phyloP scores from a whole-genome alignment of 2,113 vertebrate genomes.

The Elaphurus davidianus region DNA sequence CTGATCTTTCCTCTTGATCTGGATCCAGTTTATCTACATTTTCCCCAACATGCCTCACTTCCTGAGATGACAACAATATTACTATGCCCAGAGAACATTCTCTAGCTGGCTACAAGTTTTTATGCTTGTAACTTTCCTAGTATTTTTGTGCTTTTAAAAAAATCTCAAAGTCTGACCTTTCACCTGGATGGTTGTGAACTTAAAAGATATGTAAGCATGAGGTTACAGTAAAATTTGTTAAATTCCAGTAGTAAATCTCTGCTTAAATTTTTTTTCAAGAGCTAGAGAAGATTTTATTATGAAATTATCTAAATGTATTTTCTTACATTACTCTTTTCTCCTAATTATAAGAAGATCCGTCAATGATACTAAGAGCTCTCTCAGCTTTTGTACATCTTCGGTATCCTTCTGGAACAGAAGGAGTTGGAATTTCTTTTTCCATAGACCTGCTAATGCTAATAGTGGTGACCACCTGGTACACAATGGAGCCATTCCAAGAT shows the following conservation, averaged over 20 bases:
- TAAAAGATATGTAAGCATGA: background rate
- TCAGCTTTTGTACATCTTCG: background rate
- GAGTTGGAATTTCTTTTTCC: background rate
- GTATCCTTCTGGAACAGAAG: background rate
- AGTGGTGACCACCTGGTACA: background rate
- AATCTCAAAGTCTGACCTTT: background rate
- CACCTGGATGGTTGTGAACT: background rate
- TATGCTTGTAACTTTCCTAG: background rate
- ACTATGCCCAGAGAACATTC: background rate
- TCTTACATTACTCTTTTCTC: background rate
- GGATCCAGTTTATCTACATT: background rate
- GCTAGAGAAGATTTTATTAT: background rate
- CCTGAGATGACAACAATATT: background rate
- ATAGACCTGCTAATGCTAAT: background rate
- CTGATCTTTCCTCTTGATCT: background rate
- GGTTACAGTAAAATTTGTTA: background rate
- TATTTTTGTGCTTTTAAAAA: background rate
- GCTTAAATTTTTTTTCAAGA: background rate
- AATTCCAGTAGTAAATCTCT: background rate
- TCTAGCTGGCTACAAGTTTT: background rate
- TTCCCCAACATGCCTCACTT: background rate
- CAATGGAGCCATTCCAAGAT: background rate
- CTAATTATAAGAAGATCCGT: background rate
- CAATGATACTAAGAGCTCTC: background rate
- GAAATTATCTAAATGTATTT: background rate